Base-by-base conservation (phyloP, 2,113 vertebrate species). In the Apodemus speciosus region DNA sequence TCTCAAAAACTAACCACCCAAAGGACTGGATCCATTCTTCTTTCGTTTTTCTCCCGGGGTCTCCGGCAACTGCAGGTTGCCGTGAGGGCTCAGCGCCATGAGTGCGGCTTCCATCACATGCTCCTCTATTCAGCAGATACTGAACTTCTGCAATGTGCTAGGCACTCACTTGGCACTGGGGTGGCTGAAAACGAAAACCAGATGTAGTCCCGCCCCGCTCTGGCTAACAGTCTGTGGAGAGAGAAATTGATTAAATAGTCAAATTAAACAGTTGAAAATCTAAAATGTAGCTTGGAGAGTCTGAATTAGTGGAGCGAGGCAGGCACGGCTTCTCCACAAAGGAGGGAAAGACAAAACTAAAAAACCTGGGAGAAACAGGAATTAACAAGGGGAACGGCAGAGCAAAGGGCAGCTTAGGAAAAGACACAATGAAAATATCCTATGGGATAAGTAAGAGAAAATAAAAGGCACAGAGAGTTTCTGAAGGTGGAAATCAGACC, bases 171-270 rank as follows among this genome's bases (percentile, higher is more conserved):
- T 85, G 90, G 95, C 92, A 32, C n/a, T 64, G 80, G 49, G 35
- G 60, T 89, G 46, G 4, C 43, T 75, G 89, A 56, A 94, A 96
- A 96, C 51, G 71, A 76, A 60, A 86, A 95, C 18, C 90, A 95
- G 85, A 89, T 88, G 92, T 14, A 49, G n/a, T 66, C 49, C 51
- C 84, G 71, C 76, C 35, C 56, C 43, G 9, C 43, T 83, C 81
- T 89, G 95, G 69, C 89, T 40, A 56, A 30, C 27, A 40, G 81
- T 90, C 72, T 51, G 23, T 73, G 89, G 25, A 89, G 69, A 93
- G 90, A 89, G 85, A 87, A 89, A 73, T n/a, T 72, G 88, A 95
- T 94, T 91, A 87, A 95, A 86, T 73, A 81, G 94, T 95, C 93
- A 60, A 88, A 95, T 85, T 46, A 92, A 97, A 89, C 43, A 80